Evolutionary conservation across 2,113 vertebrate species (phyloP), one percentile per base, ranked within the genome.

Genomic region (Stigmatopora argus): DNA sequence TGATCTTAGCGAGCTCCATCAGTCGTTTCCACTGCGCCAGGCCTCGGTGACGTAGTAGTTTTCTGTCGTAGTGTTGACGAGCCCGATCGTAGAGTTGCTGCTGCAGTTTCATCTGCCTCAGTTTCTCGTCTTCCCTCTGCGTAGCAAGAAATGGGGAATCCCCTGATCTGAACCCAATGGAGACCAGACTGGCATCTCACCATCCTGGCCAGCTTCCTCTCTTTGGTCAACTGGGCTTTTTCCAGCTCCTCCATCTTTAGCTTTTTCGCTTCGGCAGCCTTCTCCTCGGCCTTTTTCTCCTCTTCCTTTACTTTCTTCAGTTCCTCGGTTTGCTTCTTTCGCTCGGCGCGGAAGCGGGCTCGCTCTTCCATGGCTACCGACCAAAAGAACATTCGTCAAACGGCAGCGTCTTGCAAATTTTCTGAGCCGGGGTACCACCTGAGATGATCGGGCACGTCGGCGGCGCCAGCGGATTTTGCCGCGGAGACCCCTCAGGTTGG

Each of bases 361-460:
- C 95, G 93, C 74, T 91, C 91, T 83, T 97, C 94, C 95, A 98
- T 98, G 49, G 94, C 96, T 98, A 83, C 14, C 11, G 31, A 56
- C 44, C 10, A 38, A 41, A 19, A 34, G 11, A 45, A 41, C 6
- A 11, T 55, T 21, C 59, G 52, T 31, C 23, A 19, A 44, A 23
- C 21, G 26, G 19, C 12, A 67, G 34, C 21, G 63, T 66, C 57
- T 66, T 48, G 7, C 26, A 62, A 70, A 59, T 69, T 66, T 70
- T 56, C 45, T n/a, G 9, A 49, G 34, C 47, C 19, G 5, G 18
- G 9, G 56, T 69, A 88, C 75, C 92, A 94, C 96, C 96, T 88
- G 87, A 90, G 70, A 94, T 64, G 66, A 92, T 81, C 23, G 94
- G 93, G 64, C 80, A 69, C 3, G 69, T 79, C 65, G 75, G 69